Percentiles rank a stretch among this genome's conserved stretches.
Evolutionary conservation across 2,797 vertebrate genomes (phyloP).

Genomic region (Emys orbicularis): DNA sequence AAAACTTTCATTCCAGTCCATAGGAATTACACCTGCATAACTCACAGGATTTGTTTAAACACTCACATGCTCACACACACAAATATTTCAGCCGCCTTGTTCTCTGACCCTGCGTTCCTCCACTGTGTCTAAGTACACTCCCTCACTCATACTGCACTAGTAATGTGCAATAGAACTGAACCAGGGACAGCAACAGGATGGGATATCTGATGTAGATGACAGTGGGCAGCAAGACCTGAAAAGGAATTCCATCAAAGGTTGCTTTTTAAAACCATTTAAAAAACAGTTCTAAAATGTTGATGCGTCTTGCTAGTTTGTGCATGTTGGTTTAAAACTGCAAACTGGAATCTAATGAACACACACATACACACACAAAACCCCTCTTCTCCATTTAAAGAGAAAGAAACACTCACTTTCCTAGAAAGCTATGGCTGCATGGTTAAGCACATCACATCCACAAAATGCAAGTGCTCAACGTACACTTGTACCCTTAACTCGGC

Average conservation of each 20-base stretch:
- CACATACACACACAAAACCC: too few species aligned
- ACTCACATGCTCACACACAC: not conserved
- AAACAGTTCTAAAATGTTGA: not conserved
- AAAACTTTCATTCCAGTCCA: not conserved
- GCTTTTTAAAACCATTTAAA: not conserved
- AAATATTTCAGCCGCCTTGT: not conserved
- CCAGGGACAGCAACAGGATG: not conserved
- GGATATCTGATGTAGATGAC: not conserved
- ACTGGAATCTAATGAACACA: not conserved
- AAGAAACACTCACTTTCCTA: not conserved
- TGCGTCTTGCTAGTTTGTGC: not conserved
- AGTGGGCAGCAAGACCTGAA: not conserved
- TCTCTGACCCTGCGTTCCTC: not conserved
- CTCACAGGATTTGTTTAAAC: not conserved
- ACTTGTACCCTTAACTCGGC: not conserved
- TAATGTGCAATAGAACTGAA: not conserved
- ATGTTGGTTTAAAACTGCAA: not conserved
- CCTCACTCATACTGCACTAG: not conserved
- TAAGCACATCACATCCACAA: not conserved
- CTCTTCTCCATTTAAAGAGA: not conserved
- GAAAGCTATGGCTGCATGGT: not conserved
- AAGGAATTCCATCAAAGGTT: not conserved
- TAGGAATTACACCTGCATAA: not conserved
- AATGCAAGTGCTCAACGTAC: not conserved
- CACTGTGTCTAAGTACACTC: accelerated